Percentiles rank a stretch among this genome's conserved stretches.
phyloP scores from a whole-genome alignment of 2,888 invertebrate genomes.

The Latrodectus hesperus region DNA sequence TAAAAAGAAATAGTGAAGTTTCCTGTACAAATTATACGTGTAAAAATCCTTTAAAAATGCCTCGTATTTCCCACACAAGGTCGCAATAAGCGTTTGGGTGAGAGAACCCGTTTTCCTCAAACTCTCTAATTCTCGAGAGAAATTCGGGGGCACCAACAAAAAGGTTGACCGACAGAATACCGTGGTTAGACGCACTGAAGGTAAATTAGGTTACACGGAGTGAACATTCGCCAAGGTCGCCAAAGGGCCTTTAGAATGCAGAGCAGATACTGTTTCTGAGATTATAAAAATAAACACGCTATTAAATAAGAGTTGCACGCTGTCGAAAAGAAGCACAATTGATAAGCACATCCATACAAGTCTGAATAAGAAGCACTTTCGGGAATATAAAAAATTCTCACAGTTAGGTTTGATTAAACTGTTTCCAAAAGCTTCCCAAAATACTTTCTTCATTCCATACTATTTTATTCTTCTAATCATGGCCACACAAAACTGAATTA shows the following conservation, averaged over 20 bases:
- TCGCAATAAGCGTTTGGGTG: constrained; percentile 37
- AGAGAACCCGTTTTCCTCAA: constrained; percentile 44
- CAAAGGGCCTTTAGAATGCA: constrained; percentile 24
- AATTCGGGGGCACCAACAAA: constrained; percentile 2
- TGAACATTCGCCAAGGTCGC: constrained; percentile 63
- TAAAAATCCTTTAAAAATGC: not conserved
- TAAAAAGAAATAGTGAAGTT: not conserved
- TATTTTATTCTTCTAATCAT: no score
- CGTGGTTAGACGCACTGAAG: constrained; percentile 9
- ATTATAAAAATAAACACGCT: not conserved
- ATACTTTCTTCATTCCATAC: no score
- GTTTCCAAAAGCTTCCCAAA: no score
- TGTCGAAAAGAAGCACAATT: no score
- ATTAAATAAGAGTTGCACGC: not conserved
- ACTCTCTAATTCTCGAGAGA: constrained; percentile 25
- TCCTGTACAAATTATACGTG: no score
- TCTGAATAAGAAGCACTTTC: no score
- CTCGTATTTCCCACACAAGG: constrained; percentile 37
- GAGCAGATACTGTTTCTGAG: not conserved
- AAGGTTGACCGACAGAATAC: constrained; percentile 20
- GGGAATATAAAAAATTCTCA: no score
- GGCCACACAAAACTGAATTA: no score
- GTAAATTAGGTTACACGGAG: constrained; percentile 55
- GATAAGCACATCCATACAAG: no score
- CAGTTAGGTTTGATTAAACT: no score